Evolutionary conservation across 2,797 vertebrate species (phyloP).

Genomic region (Silurus aristotelis): DNA sequence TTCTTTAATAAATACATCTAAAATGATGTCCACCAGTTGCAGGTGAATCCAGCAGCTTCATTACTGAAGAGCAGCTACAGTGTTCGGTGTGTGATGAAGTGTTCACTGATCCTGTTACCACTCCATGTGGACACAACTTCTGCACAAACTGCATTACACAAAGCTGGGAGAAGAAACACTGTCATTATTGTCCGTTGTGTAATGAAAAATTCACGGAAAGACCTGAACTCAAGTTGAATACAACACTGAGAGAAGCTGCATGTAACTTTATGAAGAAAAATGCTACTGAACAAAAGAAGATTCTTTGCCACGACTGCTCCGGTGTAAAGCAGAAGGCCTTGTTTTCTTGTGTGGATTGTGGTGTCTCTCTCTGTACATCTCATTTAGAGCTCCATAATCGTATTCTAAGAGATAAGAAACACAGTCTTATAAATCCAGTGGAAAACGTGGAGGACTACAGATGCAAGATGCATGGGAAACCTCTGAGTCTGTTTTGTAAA

Average conservation of each 20-base stretch:
- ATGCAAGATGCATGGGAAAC: slow-evolving; percentile 57
- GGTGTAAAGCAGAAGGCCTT: slow-evolving; percentile 11
- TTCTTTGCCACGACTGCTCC: not conserved
- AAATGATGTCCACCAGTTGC: not conserved
- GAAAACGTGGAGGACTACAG: slow-evolving; percentile 15
- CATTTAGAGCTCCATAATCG: not conserved
- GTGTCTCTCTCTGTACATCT: not conserved
- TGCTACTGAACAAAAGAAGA: not conserved
- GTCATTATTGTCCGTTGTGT: slow-evolving; percentile 33
- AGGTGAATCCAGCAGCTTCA: slow-evolving; percentile 1
- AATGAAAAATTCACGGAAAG: slow-evolving; percentile 22
- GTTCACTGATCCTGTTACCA: slow-evolving; percentile 37
- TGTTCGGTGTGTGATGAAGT: slow-evolving; percentile 33
- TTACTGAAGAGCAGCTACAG: slow-evolving; percentile 31
- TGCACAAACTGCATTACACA: slow-evolving; percentile 29
- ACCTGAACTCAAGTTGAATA: slow-evolving; percentile 32
- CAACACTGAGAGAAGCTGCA: slow-evolving; percentile 5
- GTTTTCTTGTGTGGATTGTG: slow-evolving; percentile 42
- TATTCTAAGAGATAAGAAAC: slow-evolving; percentile 51
- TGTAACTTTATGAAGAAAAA: slow-evolving; percentile 20
- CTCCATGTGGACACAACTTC: slow-evolving; percentile 43
- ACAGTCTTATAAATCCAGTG: slow-evolving; percentile 22
- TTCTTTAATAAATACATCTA: too few relatives aligned
- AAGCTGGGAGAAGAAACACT: slow-evolving; percentile 11
- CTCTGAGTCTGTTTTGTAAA: slow-evolving; percentile 62